Percentiles rank a stretch among this genome's conserved stretches.
Evolutionary conservation across 1,140 invertebrate genomes (phyloP).

Genomic region (Berghia stephanieae): DNA sequence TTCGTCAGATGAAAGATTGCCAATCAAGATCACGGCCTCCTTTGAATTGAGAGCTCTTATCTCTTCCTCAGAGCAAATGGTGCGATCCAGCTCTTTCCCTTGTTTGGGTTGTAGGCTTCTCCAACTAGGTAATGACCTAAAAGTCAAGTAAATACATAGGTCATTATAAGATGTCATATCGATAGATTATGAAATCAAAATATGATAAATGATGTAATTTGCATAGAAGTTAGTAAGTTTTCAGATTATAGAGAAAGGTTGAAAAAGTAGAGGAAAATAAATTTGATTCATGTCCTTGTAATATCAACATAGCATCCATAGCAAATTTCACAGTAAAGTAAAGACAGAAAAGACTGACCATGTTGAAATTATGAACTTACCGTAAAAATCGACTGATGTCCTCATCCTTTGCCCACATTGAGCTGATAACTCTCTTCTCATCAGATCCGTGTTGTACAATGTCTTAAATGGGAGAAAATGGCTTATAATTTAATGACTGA

Average conservation of each 20-base stretch:
- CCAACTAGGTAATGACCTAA: slow-evolving; percentile 85
- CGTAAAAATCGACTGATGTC: slow-evolving; percentile 87
- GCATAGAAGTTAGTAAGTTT: too few species aligned
- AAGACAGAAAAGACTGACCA: too few species aligned
- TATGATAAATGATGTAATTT: background rate
- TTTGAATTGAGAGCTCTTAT: slow-evolving; percentile 82
- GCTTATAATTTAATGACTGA: too few species aligned
- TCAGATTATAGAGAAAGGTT: too few species aligned
- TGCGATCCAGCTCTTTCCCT: slow-evolving; percentile 55
- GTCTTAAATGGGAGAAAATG: slow-evolving; percentile 42
- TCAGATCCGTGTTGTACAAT: slow-evolving; percentile 84
- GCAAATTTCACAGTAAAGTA: too few species aligned
- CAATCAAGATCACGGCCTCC: slow-evolving; percentile 91
- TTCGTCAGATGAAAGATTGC: slow-evolving; percentile 78
- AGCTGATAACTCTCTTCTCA: slow-evolving; percentile 83
- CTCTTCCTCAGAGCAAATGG: slow-evolving; percentile 72
- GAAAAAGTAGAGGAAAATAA: too few species aligned
- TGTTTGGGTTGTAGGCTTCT: slow-evolving; percentile 74
- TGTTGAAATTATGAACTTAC: slow-evolving; percentile 33
- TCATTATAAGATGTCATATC: background rate
- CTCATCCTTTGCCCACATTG: slow-evolving; percentile 92
- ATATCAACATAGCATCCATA: too few species aligned
- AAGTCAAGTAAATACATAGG: background rate
- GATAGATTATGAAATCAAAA: background rate
- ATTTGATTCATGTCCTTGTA: too few species aligned